phyloP scores from a whole-genome alignment of 2,113 vertebrate species.

The Hucho hucho region DNA sequence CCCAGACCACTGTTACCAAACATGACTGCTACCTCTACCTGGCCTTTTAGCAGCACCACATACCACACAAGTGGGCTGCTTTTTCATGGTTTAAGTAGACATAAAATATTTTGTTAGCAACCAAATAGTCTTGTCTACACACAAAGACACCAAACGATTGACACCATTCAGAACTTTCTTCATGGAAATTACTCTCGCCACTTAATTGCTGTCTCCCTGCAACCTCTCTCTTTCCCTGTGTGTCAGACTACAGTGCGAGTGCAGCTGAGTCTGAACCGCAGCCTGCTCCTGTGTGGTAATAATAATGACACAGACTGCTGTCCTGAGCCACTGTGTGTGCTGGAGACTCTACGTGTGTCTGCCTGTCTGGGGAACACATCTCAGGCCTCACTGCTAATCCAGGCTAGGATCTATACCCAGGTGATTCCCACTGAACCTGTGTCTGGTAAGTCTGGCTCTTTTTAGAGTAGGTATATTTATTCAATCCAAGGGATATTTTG shows the following conservation, averaged over 20 bases:
- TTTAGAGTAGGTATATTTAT: neutral
- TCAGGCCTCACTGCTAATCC: slow-evolving; percentile 77
- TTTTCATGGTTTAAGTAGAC: no score
- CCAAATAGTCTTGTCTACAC: no score
- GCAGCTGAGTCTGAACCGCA: slow-evolving; percentile 66
- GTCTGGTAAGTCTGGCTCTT: slow-evolving; percentile 69
- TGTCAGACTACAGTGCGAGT: slow-evolving; percentile 50
- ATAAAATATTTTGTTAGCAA: no score
- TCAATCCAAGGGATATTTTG: neutral
- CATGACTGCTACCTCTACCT: no score
- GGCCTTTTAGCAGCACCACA: no score
- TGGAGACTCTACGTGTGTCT: slow-evolving; percentile 78
- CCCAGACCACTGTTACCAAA: no score
- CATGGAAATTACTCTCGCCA: no score
- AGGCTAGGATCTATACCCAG: slow-evolving; percentile 81
- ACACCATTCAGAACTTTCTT: no score
- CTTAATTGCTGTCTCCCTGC: no score
- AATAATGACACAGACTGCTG: slow-evolving; percentile 73
- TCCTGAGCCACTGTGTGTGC: slow-evolving; percentile 69
- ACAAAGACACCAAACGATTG: no score
- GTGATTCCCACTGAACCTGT: slow-evolving; percentile 63
- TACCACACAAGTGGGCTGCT: no score
- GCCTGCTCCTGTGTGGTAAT: slow-evolving; percentile 70
- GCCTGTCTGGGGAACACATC: no score
- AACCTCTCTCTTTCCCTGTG: slow-evolving; percentile 5